These are phyloP conservation scores for Trichoplusia ni DNA, from an alignment of 1,140 invertebrate species.

Conservation along the genomic window DNA sequence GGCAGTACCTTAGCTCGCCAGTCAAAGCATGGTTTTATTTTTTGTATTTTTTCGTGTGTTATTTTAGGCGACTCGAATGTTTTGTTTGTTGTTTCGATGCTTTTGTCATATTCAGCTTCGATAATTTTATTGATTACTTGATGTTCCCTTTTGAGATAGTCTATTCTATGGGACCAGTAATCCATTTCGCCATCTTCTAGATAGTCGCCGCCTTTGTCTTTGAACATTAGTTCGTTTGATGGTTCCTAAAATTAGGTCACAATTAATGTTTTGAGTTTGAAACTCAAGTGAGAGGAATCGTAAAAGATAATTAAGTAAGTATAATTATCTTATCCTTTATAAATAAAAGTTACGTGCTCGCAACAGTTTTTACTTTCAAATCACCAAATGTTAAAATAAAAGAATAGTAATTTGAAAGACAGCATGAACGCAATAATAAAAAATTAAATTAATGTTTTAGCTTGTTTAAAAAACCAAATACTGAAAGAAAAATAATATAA, in stretches of 20 bases:
- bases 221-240: conserved; percentile 41
- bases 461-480: too few species aligned
- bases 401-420: too few species aligned
- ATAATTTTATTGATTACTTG: conserved; percentile 68
- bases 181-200: conserved; percentile 52
- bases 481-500: too few species aligned
- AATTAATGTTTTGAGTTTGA: too few species aligned
- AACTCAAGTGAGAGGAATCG: too few species aligned
- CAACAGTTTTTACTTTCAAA: too few species aligned
- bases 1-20: conserved; percentile 59
- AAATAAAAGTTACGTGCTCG: too few species aligned
- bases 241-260: conserved; percentile 52
- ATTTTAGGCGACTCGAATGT: conserved; percentile 48
- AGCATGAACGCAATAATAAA: too few species aligned
- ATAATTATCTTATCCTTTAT: too few species aligned
- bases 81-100: conserved; percentile 56
- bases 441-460: too few species aligned
- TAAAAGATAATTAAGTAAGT: too few species aligned
- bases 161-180: conserved; percentile 69
- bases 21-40: conserved; percentile 67
- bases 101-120: conserved; percentile 66
- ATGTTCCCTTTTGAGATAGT: conserved; percentile 67
- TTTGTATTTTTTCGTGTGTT: conserved; percentile 57
- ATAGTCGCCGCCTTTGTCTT: conserved; percentile 41
- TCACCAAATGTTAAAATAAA: too few species aligned